Conservation (phyloP, 2,797 vertebrate species). For the Philypnodon macrostomus region DNA sequence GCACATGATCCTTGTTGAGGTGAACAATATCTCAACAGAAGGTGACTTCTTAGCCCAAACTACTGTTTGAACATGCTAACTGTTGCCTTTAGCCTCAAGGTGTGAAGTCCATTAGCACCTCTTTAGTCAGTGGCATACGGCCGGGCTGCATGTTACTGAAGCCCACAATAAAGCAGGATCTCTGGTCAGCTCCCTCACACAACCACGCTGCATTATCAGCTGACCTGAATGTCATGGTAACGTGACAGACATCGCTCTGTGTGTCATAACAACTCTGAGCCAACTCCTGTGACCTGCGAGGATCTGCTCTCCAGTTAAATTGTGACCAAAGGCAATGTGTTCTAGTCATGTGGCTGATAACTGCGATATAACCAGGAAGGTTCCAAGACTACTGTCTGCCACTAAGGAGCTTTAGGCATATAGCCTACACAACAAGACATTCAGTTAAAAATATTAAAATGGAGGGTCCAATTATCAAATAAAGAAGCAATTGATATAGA, state of each 20-base stretch:
- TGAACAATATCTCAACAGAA: conserved; percentile 37
- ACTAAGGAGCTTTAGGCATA: too few species aligned
- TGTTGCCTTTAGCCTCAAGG: conserved; percentile 62
- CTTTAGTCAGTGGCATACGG: conserved; percentile 1
- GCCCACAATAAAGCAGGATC: conserved; percentile 26
- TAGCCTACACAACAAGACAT: too few species aligned
- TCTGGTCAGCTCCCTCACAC: conserved; percentile 32
- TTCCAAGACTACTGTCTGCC: neutral
- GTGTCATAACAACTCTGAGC: conserved; percentile 45
- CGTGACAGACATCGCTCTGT: conserved; percentile 48
- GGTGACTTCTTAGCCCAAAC: conserved; percentile 30
- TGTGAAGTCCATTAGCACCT: conserved; percentile 47
- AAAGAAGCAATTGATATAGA: too few species aligned
- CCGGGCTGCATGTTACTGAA: conserved; percentile 21
- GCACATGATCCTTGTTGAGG: conserved; percentile 32
- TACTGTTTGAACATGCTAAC: conserved; percentile 65
- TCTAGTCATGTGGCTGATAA: conserved; percentile 44
- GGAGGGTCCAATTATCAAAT: too few species aligned
- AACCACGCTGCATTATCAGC: conserved; percentile 33
- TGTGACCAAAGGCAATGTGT: conserved; percentile 34
- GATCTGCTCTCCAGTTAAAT: conserved; percentile 34
- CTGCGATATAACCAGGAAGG: conserved; percentile 11
- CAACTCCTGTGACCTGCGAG: conserved; percentile 60
- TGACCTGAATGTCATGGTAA: conserved; percentile 54
- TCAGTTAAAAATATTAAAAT: too few species aligned